Evolutionary conservation across 35 echinoderm and acorn worm genomes (phyloP).

Genomic region (Stichopus chloronotus): DNA sequence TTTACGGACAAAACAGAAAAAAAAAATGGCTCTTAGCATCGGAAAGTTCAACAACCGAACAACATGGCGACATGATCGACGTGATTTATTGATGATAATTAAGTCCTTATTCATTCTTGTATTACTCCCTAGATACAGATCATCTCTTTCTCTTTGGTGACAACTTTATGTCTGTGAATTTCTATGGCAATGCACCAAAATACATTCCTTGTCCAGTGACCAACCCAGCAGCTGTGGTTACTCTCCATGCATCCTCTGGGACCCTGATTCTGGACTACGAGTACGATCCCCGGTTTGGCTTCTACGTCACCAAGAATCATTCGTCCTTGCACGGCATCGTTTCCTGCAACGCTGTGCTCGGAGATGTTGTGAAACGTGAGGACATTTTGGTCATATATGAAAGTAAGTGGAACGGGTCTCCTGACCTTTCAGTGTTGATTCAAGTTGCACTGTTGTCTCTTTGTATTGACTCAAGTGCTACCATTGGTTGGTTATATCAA

Average conservation of each 20-base stretch:
- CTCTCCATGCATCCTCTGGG: conserved; percentile 11
- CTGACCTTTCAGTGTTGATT: too few relatives aligned
- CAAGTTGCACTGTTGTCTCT: too few relatives aligned
- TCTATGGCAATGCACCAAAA: conserved; percentile 38
- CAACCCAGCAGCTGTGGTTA: conserved; percentile 64
- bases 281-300: conserved; percentile 62
- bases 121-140: neutral
- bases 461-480: too few relatives aligned
- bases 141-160: neutral
- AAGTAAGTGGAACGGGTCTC: conserved; percentile 37
- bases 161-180: neutral
- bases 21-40: too few relatives aligned
- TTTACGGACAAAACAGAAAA: too few relatives aligned
- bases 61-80: too few relatives aligned
- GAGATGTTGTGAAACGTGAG: conserved; percentile 47
- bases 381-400: conserved; percentile 55
- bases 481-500: too few relatives aligned
- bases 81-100: too few relatives aligned
- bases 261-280: neutral
- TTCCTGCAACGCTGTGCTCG: conserved; percentile 44
- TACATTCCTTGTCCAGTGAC: conserved; percentile 69
- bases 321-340: conserved; percentile 37
- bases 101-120: neutral
- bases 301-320: conserved; percentile 41
- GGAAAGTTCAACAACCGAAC: too few relatives aligned